A percentile compares a stretch with the other conserved stretches of the same genome.
Evolutionary conservation across 2,113 vertebrate species (phyloP).

Genomic region (Ictalurus furcatus): DNA sequence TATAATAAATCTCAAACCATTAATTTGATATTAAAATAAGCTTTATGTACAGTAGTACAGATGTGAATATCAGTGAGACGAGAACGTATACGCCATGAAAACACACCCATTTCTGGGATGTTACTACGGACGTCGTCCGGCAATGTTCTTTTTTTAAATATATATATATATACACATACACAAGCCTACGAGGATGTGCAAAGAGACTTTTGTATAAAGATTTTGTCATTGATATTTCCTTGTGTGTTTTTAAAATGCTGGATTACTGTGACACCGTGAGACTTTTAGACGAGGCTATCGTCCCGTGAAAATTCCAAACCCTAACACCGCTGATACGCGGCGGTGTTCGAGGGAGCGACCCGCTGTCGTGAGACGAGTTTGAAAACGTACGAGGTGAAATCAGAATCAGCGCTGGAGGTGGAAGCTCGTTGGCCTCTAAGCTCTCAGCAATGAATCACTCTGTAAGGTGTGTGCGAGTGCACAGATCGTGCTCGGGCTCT

Average conservation of each 20-base stretch:
- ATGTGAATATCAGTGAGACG: too few species aligned
- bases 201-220: neutral
- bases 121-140: too few species aligned
- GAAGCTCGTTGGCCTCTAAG: neutral
- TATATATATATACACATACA: too few species aligned
- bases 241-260: too few species aligned
- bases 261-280: neutral
- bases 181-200: neutral
- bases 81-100: too few species aligned
- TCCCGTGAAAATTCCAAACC: neutral
- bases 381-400: neutral
- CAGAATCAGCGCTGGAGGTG: neutral
- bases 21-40: too few species aligned
- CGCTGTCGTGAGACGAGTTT: neutral
- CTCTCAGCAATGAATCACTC: neutral
- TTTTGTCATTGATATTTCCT: neutral
- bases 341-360: neutral
- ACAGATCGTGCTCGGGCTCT: neutral
- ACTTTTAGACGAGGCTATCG: neutral
- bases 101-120: too few species aligned
- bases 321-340: neutral
- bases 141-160: too few species aligned
- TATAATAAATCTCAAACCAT: too few species aligned
- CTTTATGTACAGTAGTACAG: too few species aligned
- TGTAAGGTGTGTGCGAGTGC: neutral